Conservation (phyloP, 2,113 vertebrate species). For the Poecilia latipinna region DNA sequence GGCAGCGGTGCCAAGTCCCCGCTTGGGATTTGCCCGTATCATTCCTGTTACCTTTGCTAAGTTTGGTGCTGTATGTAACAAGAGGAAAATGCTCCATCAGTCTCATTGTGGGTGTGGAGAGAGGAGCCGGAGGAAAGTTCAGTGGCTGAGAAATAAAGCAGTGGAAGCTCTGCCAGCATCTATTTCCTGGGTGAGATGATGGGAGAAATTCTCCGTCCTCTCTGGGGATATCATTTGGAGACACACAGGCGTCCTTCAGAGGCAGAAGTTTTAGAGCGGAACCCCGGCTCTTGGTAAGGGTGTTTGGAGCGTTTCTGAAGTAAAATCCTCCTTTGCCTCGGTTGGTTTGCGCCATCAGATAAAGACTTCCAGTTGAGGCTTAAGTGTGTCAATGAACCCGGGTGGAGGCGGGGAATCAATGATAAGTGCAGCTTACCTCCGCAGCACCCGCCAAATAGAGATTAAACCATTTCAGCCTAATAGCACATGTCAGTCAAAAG, state of each 20-base stretch:
- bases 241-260: slow-evolving; percentile 48
- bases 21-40: slow-evolving; percentile 62
- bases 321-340: slow-evolving; percentile 67
- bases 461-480: slow-evolving; percentile 74
- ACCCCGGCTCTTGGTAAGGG: slow-evolving; percentile 41
- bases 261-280: slow-evolving; percentile 63
- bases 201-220: slow-evolving; percentile 61
- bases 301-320: slow-evolving; percentile 54
- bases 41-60: slow-evolving; percentile 66
- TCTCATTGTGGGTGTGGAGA: slow-evolving; percentile 54
- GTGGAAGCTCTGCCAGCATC: slow-evolving; percentile 63
- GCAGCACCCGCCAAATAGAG: slow-evolving; percentile 67
- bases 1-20: slow-evolving; percentile 49
- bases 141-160: slow-evolving; percentile 68
- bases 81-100: slow-evolving; percentile 72
- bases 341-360: slow-evolving; percentile 67
- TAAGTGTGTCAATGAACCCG: slow-evolving; percentile 75
- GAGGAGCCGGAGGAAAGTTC: slow-evolving; percentile 20
- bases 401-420: slow-evolving; percentile 60
- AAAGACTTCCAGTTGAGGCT: slow-evolving; percentile 66
- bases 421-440: slow-evolving; percentile 71
- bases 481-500: slow-evolving; percentile 72
- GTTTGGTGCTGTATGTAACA: slow-evolving; percentile 65
- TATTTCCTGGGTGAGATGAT: slow-evolving; percentile 70
- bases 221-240: slow-evolving; percentile 70